Evolutionary conservation across 1,140 invertebrate genomes (phyloP), one percentile per base, ranked within the genome.

Genomic region (Pogonus chalceus): DNA sequence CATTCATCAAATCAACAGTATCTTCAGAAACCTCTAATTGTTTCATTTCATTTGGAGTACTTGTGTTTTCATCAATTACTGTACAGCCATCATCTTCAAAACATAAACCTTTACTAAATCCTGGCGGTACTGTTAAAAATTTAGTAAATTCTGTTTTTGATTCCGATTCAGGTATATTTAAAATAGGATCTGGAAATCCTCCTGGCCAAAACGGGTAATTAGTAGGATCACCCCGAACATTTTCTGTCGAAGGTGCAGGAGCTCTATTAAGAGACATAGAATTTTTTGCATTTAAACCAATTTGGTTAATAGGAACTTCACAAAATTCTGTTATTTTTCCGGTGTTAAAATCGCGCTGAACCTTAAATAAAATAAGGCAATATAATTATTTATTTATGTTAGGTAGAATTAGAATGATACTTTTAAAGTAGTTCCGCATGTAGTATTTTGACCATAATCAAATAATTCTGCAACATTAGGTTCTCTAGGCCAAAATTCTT

Each of bases 191-290:
- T 39, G 85, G 79, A 62, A 88, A 83, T 26, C 87, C 87, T 26
- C 83, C 87, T 54, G 88, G 87, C 84, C 83, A 87, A 68, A 91
- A 91, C 22, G 86, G 85, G 66, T 78, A 80, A 65, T 87, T 89
- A 51, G 79, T 79, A 0, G 79, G 72, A 65, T 78, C 85, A 2
- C 87, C 87, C 63, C 77, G 73, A 4, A 86, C 75, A 58, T 77
- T 74, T 61, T 85, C 76, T 26, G 72, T 68, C 35, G 79, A 70
- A 35, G 80, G 72, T 1, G 73, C 77, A 20, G 81, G 81, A 55
- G 79, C 76, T 58, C 86, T 69, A 24, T 72, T 76, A 69, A 90
- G 78, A 2, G 86, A 90, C 69, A 85, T 80, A 0, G 87, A 89
- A 72, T 88, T 90, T 64, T 78, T 79, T 1, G 82, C 76, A 60